Conservation (phyloP, 64 coral and sea anemone species). For the Montipora efflorescens region DNA sequence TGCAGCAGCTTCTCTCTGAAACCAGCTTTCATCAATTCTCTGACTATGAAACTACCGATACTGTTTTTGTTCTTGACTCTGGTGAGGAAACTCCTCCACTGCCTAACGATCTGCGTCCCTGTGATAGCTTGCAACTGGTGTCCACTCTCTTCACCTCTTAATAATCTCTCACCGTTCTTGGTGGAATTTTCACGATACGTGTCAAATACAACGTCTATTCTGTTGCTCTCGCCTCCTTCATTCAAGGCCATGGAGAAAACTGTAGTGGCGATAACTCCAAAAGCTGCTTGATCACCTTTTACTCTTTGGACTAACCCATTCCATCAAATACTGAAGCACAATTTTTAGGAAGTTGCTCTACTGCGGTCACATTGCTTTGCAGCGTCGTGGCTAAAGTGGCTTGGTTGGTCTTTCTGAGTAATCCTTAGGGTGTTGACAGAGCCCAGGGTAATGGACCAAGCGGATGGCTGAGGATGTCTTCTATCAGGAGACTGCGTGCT, state of each 20-base stretch:
- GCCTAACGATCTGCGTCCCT: no score
- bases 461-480: constrained; percentile 28
- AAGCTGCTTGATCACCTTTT: constrained; percentile 47
- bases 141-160: no score
- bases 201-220: constrained; percentile 61
- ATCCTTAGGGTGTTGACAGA: constrained; percentile 51
- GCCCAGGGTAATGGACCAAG: constrained; percentile 64
- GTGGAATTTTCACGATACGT: neutral
- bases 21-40: no score
- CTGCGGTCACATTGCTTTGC: constrained; percentile 41
- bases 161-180: no score
- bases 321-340: constrained; percentile 60
- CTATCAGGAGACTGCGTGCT: constrained; percentile 35
- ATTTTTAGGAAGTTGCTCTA: constrained; percentile 29
- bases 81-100: no score
- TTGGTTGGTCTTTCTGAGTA: neutral
- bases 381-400: constrained; percentile 31
- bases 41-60: no score
- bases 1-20: no score
- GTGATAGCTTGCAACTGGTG: no score
- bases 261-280: constrained; percentile 46
- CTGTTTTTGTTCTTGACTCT: no score
- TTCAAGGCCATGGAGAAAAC: constrained; percentile 28
- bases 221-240: neutral
- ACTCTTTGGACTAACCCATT: constrained; percentile 57